Percentiles rank a stretch among this genome's conserved stretches.
phyloP scores from a whole-genome alignment of 2,797 vertebrate species.

The Netta rufina region DNA sequence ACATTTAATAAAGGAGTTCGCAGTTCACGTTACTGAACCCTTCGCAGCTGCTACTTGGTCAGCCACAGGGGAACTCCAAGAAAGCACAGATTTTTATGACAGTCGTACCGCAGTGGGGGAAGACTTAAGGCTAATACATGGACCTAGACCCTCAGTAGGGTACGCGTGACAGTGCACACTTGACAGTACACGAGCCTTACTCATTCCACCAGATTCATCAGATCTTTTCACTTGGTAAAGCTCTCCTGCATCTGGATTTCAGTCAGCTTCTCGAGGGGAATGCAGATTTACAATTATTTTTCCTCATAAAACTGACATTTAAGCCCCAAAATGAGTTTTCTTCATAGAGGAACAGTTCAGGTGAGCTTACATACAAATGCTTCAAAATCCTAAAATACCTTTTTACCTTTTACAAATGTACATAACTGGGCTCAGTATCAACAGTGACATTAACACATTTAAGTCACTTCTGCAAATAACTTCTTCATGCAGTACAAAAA shows the following conservation, averaged over 20 bases:
- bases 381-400: background rate
- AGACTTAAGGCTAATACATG: background rate
- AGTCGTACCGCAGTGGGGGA: background rate
- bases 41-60: background rate
- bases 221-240: background rate
- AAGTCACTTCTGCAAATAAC: background rate
- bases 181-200: background rate
- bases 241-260: background rate
- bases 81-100: fast-evolving
- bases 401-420: background rate
- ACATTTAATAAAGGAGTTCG: background rate
- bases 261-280: background rate
- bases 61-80: background rate
- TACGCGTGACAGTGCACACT: too few species aligned
- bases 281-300: background rate
- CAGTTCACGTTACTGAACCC: background rate
- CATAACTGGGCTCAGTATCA: background rate
- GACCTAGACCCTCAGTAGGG: background rate
- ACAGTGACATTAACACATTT: background rate
- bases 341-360: background rate
- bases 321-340: background rate
- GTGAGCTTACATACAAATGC: background rate
- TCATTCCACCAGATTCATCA: background rate
- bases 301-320: background rate
- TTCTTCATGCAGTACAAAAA: background rate